Evolutionary conservation across 2,888 invertebrate species (phyloP), one percentile per base, ranked within the genome.

Genomic region (Empis stercorea): DNA sequence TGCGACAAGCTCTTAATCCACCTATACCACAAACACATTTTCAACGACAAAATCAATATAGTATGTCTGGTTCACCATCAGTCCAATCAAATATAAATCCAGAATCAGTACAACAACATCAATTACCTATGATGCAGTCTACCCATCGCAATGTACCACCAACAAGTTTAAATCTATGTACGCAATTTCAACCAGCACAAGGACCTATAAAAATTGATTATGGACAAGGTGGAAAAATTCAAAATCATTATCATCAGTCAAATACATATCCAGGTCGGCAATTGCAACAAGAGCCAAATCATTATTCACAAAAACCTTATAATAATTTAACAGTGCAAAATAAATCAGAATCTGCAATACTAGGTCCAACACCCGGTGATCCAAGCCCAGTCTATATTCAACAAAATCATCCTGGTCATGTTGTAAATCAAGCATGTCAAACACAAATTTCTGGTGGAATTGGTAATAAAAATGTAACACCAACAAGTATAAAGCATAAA

Each of bases 1-100:
- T 79, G 59, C 65, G 79, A 1, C 79, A 79, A 63, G 65, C 76
- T 14, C 60, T 79, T 48, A 73, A 78, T 52, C 78, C 79, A 52
- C 79, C 79, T 52, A 73, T 78, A 37, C 76, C 63, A 9, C 60
- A 59, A 43, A 57, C 59, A 11, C 67, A 68, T 49, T 68, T 62
- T 42, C 67, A 66, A 49, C 30, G 11, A 13, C 40, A 40, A 40
- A 20, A 40, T 14, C 34, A 27, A 40, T 14, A 20, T 14, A 10
- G 38, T n/a, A 23, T 40, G 27, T 20, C 23, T 2, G 27, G 10
- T 4, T 40, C 40, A 9, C 14, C 40, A 14, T 40, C 40, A 27
- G 20, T 40, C 9, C 23, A 23, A 40, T 40, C 40, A 9, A 34
- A 34, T 34, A 4, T 34, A 4, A 13, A 34, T 13, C 14, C 54